Evolutionary conservation across 1,140 invertebrate genomes (phyloP), one percentile per base, ranked within the genome.

Genomic region (Orussus abietinus): DNA sequence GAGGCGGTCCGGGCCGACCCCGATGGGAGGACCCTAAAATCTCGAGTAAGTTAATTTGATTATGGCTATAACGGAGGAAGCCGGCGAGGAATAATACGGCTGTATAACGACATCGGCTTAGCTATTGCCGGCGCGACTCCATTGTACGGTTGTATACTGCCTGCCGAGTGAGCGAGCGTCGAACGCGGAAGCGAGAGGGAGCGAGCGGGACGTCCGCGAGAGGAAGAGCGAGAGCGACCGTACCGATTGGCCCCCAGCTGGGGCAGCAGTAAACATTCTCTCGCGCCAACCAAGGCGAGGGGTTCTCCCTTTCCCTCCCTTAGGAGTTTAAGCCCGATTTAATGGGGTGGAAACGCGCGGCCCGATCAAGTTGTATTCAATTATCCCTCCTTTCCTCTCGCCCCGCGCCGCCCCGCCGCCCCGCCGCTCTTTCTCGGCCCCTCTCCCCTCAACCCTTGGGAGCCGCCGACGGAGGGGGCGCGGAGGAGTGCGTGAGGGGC

Each of bases 341-440:
- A 73, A 73, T 73, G 70, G 69, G 64, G 62, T 72, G 65, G 70
- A 73, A 73, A 73, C 59, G 66, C 64, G 59, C 62, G 64, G 64
- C 64, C 64, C 66, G 70, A 72, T 73, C 69, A 70, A 72, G 66
- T 73, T 73, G 69, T 73, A 73, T 73, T 72, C 70, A 73, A 73
- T 73, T 73, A 73, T 72, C 68, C 67, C 65, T 64, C 51, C 64
- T 57, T 51, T 47, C 30, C 42, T 26, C 57, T 44, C 38, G 31
- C 43, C 30, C 32, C 14, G 22, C 15, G 11, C 13, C 13, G 20
- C 39, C 11, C 33, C n/a, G n/a, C n/a, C n/a, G n/a, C n/a, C n/a
- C n/a, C 2, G 14, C 25, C 38, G 29, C 19, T 25, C 26, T 31
- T 37, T 48, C 31, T 19, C 10, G 25, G 32, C n/a, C 39, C 36